These are phyloP conservation scores for Acanthaster planci DNA, from an alignment of 35 echinoderm and acorn worm species.

Conservation along the genomic window DNA sequence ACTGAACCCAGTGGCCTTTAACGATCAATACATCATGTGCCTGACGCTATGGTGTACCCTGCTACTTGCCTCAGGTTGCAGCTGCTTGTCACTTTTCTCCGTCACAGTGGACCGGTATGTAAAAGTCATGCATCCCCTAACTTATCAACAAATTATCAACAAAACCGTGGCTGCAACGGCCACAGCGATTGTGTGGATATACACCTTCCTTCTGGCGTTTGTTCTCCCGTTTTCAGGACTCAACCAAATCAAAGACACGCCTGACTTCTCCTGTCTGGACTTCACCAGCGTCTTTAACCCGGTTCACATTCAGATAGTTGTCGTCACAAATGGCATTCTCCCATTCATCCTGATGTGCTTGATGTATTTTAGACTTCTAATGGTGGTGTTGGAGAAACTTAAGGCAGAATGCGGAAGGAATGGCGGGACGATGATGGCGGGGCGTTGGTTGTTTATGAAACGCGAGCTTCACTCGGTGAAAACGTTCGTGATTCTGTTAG, in stretches of 20 bases:
- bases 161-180: not conserved
- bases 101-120: slow-evolving; percentile 39
- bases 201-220: not conserved
- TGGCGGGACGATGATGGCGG: not conserved
- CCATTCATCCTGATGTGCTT: slow-evolving; percentile 22
- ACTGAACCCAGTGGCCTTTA: slow-evolving; percentile 30
- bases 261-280: slow-evolving; percentile 30
- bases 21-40: not conserved
- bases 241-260: not conserved
- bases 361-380: slow-evolving; percentile 40
- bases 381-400: slow-evolving; percentile 30
- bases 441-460: not conserved
- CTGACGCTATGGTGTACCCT: slow-evolving; percentile 41
- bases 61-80: slow-evolving; percentile 42
- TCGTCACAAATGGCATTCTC: slow-evolving; percentile 25
- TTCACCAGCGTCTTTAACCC: slow-evolving; percentile 37
- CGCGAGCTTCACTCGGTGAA: slow-evolving; percentile 31
- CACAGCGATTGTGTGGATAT: slow-evolving; percentile 29
- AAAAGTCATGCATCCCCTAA: slow-evolving; percentile 43
- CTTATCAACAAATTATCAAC: slow-evolving; percentile 42
- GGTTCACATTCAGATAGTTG: slow-evolving; percentile 38
- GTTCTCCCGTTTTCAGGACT: slow-evolving; percentile 46
- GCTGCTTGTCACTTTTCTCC: slow-evolving; percentile 31
- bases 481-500: slow-evolving; percentile 36
- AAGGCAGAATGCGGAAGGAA: not conserved